These are phyloP conservation scores for Danio jaintianensis DNA, from an alignment of 2,797 vertebrate genomes.

Conservation along the genomic window DNA sequence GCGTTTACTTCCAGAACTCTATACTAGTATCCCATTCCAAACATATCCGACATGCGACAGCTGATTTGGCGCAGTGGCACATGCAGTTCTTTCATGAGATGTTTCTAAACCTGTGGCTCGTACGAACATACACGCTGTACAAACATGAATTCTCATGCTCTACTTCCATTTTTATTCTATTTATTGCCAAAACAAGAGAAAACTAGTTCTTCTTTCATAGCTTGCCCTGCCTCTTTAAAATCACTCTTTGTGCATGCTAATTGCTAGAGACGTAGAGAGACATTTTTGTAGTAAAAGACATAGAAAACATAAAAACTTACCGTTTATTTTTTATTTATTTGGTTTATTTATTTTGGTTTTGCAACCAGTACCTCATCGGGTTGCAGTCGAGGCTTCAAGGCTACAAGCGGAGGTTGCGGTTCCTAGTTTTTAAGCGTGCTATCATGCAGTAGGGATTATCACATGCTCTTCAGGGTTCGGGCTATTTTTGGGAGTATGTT, in stretches of 20 bases:
- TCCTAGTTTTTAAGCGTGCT: background rate
- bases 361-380: conserved; percentile 56
- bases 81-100: conserved; percentile 34
- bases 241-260: conserved; percentile 61
- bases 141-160: conserved; percentile 44
- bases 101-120: conserved; percentile 49
- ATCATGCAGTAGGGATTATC: conserved; percentile 38
- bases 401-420: conserved; percentile 30
- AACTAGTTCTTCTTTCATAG: conserved; percentile 57
- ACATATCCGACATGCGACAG: conserved; percentile 8
- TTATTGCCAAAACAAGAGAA: conserved; percentile 56
- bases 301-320: conserved; percentile 48
- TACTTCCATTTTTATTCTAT: conserved; percentile 59
- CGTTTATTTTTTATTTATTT: background rate
- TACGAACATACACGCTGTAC: conserved; percentile 52
- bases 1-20: too few species aligned
- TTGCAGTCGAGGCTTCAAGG: conserved; percentile 37
- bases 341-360: conserved; percentile 41
- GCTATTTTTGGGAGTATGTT: conserved; percentile 40
- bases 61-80: conserved; percentile 39
- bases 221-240: conserved; percentile 58
- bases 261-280: conserved; percentile 58
- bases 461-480: conserved; percentile 30
- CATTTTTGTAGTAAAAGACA: conserved; percentile 57
- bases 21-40: background rate